These are phyloP conservation scores for Criorhina ranunculi DNA, from an alignment of 2,888 invertebrate genomes.

Conservation along the genomic window DNA sequence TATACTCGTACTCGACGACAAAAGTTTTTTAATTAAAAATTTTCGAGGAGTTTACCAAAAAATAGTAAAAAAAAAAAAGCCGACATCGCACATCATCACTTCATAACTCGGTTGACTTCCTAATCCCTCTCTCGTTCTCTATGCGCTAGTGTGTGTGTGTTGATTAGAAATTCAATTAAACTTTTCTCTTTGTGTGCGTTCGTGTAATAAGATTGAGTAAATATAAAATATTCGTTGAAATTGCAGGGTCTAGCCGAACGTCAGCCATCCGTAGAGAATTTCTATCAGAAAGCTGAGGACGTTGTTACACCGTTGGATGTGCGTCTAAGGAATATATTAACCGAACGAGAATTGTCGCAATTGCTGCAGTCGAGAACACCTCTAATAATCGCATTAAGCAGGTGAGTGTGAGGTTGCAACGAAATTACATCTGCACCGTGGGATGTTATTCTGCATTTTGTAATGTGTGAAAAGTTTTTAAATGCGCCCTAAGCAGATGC, in stretches of 20 bases:
- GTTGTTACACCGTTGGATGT: slow-evolving; percentile 58
- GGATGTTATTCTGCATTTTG: not conserved
- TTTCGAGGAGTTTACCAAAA: slow-evolving; percentile 27
- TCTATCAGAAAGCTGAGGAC: slow-evolving; percentile 73
- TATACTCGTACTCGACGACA: not conserved
- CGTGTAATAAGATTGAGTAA: slow-evolving; percentile 47
- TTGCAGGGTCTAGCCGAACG: slow-evolving; percentile 69
- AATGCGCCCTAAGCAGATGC: not conserved
- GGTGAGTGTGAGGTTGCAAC: slow-evolving; percentile 78
- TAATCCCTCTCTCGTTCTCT: slow-evolving; percentile 1
- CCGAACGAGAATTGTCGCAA: slow-evolving; percentile 76
- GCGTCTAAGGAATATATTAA: slow-evolving; percentile 77
- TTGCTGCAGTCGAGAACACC: slow-evolving; percentile 79
- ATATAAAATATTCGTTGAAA: slow-evolving; percentile 37
- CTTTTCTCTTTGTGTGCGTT: slow-evolving; percentile 41
- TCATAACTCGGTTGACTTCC: slow-evolving; percentile 33
- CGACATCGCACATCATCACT: slow-evolving; percentile 32
- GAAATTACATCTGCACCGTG: not conserved
- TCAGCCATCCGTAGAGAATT: slow-evolving; percentile 67
- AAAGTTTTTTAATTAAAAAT: slow-evolving; percentile 71
- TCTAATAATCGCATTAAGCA: slow-evolving; percentile 81
- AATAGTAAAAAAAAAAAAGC: not conserved
- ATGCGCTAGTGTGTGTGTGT: too few species aligned
- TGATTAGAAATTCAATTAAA: slow-evolving; percentile 73
- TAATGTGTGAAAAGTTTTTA: slow-evolving; percentile 8